These are phyloP conservation scores for Acanthopagrus latus DNA, from an alignment of 2,797 vertebrate genomes.

Conservation along the genomic window DNA sequence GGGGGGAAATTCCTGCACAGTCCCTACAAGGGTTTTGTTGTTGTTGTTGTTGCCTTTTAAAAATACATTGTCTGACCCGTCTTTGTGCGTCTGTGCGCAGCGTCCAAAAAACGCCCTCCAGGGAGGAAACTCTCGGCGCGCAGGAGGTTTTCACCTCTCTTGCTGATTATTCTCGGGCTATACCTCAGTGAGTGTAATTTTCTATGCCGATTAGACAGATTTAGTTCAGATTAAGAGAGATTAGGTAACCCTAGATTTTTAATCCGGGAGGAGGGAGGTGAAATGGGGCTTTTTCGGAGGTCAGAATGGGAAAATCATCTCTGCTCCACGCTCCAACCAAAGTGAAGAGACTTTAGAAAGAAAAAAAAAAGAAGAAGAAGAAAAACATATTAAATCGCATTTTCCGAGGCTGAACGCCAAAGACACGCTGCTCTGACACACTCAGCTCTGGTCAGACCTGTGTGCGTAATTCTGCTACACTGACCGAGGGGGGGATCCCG, in stretches of 20 bases:
- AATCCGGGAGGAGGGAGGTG: slow-evolving; percentile 69
- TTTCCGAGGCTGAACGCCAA: slow-evolving; percentile 20
- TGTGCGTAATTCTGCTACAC: slow-evolving; percentile 57
- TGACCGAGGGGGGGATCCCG: slow-evolving; percentile 63
- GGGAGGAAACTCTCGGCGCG: slow-evolving; percentile 54
- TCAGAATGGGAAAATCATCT: slow-evolving; percentile 40
- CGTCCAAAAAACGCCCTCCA: slow-evolving; percentile 65
- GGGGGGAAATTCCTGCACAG: slow-evolving; percentile 44
- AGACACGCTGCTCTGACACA: slow-evolving; percentile 33
- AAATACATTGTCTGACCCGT: slow-evolving; percentile 13
- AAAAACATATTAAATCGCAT: slow-evolving; percentile 45
- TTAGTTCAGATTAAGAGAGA: slow-evolving; percentile 82
- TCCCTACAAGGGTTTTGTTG: slow-evolving; percentile 19
- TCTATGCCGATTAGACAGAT: slow-evolving; percentile 79
- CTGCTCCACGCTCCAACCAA: slow-evolving; percentile 28
- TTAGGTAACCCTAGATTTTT: slow-evolving; percentile 82
- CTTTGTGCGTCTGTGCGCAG: slow-evolving; percentile 44
- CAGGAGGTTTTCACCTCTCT: slow-evolving; percentile 68
- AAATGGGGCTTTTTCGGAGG: slow-evolving; percentile 58
- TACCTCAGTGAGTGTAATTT: slow-evolving; percentile 74
- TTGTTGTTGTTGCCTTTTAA: not conserved
- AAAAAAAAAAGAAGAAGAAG: slow-evolving; percentile 8
- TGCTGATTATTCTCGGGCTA: slow-evolving; percentile 67
- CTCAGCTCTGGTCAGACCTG: slow-evolving; percentile 57
- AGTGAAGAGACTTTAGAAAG: not conserved